phyloP scores from a whole-genome alignment of 2,113 vertebrate species.

The Varanus komodoensis region DNA sequence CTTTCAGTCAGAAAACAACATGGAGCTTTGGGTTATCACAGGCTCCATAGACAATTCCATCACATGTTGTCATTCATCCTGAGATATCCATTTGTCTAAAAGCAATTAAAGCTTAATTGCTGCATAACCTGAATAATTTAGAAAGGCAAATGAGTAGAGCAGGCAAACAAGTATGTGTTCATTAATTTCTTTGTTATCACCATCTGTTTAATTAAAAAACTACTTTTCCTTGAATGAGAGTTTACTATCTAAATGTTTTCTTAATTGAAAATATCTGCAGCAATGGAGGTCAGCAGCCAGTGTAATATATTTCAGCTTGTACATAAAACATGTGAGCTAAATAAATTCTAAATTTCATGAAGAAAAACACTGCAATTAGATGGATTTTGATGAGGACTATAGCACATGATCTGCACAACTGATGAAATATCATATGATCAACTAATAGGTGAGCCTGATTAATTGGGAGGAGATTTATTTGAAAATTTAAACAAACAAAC shows the following conservation, averaged over 20 bases:
- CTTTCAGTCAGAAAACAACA: constrained; percentile 38
- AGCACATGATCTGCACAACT: background rate
- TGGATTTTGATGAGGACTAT: background rate
- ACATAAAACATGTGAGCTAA: constrained; percentile 66
- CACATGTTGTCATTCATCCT: constrained; percentile 76
- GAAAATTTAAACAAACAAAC: background rate
- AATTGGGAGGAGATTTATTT: background rate
- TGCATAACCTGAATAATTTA: constrained; percentile 81
- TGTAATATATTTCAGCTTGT: constrained; percentile 69
- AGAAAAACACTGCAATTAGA: constrained; percentile 32
- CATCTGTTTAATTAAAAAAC: constrained; percentile 83
- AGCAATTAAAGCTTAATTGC: constrained; percentile 81
- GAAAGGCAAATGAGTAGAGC: constrained; percentile 78
- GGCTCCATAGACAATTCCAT: constrained; percentile 58
- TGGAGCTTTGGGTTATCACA: background rate
- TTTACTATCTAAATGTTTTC: constrained; percentile 75
- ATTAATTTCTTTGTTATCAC: constrained; percentile 82
- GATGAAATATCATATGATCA: background rate
- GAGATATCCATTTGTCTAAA: constrained; percentile 80
- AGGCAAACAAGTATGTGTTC: constrained; percentile 77
- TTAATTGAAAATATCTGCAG: constrained; percentile 77
- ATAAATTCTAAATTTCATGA: constrained; percentile 67
- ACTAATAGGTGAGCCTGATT: background rate
- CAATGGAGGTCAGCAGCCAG: constrained; percentile 73
- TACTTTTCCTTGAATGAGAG: constrained; percentile 78